Evolutionary conservation across 2,113 vertebrate species (phyloP).

Genomic region (Poeciliopsis prolifica): DNA sequence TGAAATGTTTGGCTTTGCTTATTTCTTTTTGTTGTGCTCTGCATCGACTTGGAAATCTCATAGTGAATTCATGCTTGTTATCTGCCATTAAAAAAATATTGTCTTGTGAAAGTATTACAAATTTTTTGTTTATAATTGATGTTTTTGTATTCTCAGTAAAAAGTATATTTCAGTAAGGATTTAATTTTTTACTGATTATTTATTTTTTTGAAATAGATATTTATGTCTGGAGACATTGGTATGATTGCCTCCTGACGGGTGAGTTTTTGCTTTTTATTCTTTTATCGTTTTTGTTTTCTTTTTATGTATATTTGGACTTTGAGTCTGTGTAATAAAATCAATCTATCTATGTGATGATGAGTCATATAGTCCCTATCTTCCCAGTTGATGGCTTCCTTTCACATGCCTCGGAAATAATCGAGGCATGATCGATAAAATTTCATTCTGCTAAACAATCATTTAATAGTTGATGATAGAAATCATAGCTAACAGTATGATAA

Average conservation of each 20-base stretch:
- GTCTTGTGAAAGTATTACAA: background rate
- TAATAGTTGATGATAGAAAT: background rate
- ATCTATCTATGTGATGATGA: conserved; percentile 14
- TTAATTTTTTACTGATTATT: background rate
- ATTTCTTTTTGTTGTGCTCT: background rate
- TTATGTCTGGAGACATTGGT: background rate
- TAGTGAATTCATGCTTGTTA: background rate
- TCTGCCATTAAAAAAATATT: background rate
- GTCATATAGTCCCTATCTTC: conserved; percentile 18
- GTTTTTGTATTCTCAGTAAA: background rate
- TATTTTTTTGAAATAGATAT: conserved; percentile 9
- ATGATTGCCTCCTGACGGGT: too few relatives aligned
- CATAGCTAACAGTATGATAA: background rate
- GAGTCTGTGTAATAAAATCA: too few relatives aligned
- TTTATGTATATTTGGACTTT: too few relatives aligned
- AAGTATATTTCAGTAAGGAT: background rate
- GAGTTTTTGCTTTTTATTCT: too few relatives aligned
- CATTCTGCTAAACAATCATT: conserved; percentile 8
- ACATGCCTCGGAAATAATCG: conserved; percentile 7
- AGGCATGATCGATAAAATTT: too few relatives aligned
- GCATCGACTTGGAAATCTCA: background rate
- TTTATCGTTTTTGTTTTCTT: too few relatives aligned
- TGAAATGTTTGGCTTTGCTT: background rate
- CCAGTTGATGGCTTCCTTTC: conserved; percentile 2
- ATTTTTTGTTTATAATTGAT: background rate